Conservation (phyloP, 2,888 invertebrate genomes). For the Plemyria rubiginata region DNA sequence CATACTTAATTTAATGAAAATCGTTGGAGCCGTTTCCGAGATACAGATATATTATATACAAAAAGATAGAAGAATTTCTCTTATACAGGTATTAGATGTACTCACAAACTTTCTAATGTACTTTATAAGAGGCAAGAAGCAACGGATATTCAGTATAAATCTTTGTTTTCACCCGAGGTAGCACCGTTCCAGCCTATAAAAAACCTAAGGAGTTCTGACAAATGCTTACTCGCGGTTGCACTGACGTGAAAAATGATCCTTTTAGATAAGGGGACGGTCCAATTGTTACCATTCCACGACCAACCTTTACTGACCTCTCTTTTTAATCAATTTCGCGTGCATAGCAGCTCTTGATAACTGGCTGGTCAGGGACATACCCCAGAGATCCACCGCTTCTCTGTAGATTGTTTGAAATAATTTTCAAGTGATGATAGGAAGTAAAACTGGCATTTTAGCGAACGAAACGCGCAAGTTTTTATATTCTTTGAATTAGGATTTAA, state of each 20-base stretch:
- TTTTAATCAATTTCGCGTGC: background rate
- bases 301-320: conserved; percentile 49
- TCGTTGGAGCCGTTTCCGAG: too few relatives aligned
- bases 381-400: conserved; percentile 54
- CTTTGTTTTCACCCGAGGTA: conserved; percentile 58
- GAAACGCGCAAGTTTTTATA: background rate
- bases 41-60: too few relatives aligned
- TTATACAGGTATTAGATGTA: too few relatives aligned
- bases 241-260: conserved; percentile 80
- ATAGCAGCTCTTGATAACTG: conserved; percentile 43
- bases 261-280: conserved; percentile 74
- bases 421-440: conserved; percentile 44
- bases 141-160: too few relatives aligned
- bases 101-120: too few relatives aligned
- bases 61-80: too few relatives aligned
- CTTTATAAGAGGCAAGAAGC: too few relatives aligned
- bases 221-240: conserved; percentile 71
- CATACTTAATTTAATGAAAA: too few relatives aligned
- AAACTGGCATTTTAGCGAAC: conserved; percentile 24
- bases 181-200: conserved; percentile 62
- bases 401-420: conserved; percentile 63
- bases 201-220: conserved; percentile 75
- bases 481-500: too few relatives aligned
- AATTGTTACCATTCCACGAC: conserved; percentile 71
- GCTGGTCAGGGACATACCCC: conserved; percentile 51